Percentiles rank a stretch among this genome's conserved stretches.
Conservation (phyloP, 2,888 invertebrate species). For the Lasioglossum pauxillum region DNA sequence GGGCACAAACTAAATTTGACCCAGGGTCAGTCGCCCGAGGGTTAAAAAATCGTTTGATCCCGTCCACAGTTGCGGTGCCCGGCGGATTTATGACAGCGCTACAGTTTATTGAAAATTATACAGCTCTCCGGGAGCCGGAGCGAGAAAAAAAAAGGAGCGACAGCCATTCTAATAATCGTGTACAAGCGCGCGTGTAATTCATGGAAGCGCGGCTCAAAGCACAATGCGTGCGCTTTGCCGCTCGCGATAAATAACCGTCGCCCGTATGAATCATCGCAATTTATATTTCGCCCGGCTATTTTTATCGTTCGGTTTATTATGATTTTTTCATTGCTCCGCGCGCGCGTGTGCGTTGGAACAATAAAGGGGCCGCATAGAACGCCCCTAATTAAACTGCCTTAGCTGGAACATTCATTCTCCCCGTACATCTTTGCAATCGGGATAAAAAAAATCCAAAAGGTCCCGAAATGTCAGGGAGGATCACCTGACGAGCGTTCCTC, state of each 20-base stretch:
- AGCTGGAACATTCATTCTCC: neutral
- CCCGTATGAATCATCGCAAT: constrained; percentile 53
- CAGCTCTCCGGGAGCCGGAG: constrained; percentile 32
- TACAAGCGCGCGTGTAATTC: constrained; percentile 49
- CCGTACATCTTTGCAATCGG: neutral
- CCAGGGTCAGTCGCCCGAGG: neutral
- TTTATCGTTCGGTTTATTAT: constrained; percentile 50
- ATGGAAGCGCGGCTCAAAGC: constrained; percentile 53
- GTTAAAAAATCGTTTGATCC: constrained; percentile 50
- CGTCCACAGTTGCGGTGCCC: neutral
- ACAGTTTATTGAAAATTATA: constrained; percentile 63
- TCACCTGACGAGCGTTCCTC: constrained; percentile 6
- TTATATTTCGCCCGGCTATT: constrained; percentile 52
- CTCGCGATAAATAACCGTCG: constrained; percentile 57
- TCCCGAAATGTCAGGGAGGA: neutral
- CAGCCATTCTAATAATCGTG: constrained; percentile 56
- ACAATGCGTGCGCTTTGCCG: constrained; percentile 55
- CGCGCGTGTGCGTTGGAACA: neutral
- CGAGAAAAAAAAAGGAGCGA: constrained; percentile 14
- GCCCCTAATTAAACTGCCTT: constrained; percentile 48
- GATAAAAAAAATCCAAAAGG: no score
- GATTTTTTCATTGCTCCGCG: neutral
- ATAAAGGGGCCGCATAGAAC: constrained; percentile 48
- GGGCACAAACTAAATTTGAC: neutral
- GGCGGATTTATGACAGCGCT: constrained; percentile 48